Percentiles rank a stretch among this genome's conserved stretches.
Evolutionary conservation across 2,113 vertebrate species (phyloP).

Genomic region (Microtus oregoni): DNA sequence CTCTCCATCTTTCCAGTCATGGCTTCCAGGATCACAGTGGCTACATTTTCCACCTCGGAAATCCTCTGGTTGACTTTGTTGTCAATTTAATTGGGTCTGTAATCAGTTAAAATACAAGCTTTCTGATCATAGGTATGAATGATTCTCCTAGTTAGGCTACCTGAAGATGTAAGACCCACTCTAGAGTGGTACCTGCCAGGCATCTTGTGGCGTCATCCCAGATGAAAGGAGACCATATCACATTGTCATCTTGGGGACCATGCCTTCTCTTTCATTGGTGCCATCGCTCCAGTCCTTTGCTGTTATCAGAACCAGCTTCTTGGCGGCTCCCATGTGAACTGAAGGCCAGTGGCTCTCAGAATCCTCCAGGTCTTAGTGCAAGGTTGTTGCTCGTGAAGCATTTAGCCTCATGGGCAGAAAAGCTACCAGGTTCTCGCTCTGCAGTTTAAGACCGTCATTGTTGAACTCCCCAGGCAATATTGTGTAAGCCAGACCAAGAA

Average conservation of each 20-base stretch:
- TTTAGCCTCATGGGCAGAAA: not conserved
- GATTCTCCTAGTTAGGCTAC: not conserved
- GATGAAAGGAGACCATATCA: not conserved
- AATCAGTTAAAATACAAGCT: not conserved
- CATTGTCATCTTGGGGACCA: not conserved
- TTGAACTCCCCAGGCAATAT: not conserved
- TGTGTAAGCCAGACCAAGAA: not conserved
- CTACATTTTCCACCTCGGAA: not conserved
- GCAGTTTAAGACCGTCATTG: not conserved
- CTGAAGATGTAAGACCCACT: not conserved
- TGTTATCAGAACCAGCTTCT: not conserved
- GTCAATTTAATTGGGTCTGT: not conserved
- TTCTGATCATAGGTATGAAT: not conserved
- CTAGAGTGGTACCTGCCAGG: too few relatives aligned
- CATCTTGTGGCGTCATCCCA: not conserved
- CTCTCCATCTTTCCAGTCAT: too few relatives aligned
- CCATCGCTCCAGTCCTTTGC: not conserved
- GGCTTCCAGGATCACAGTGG: not conserved
- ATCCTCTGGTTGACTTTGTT: not conserved
- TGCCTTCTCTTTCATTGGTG: not conserved
- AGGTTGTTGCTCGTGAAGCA: not conserved
- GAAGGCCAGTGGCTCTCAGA: not conserved
- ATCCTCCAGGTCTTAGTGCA: not conserved
- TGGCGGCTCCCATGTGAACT: not conserved
- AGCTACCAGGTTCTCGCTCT: not conserved